Conservation (phyloP, 2,797 vertebrate species). For the Merluccius polli region DNA sequence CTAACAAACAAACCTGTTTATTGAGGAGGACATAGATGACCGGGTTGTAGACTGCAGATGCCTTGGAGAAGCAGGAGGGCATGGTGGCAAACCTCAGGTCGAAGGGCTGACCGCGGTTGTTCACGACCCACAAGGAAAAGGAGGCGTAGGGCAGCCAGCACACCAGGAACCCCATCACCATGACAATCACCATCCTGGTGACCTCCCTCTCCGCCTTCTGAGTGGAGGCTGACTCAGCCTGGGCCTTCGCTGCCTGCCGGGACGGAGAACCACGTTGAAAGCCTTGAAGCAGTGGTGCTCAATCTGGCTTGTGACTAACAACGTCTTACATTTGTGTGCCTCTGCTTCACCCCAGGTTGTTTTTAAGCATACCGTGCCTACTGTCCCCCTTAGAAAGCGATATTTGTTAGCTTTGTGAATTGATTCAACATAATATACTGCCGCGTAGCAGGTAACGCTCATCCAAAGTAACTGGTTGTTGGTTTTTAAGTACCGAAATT, state of each 20-base stretch:
- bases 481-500: background rate
- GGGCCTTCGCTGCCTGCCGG: slow-evolving; percentile 71
- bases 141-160: slow-evolving; percentile 70
- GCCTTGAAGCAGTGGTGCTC: background rate
- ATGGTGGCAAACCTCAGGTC: slow-evolving; percentile 69
- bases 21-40: slow-evolving; percentile 69
- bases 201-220: slow-evolving; percentile 79
- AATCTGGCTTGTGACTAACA: background rate
- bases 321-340: background rate
- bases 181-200: slow-evolving; percentile 75
- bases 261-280: background rate
- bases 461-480: too few species aligned
- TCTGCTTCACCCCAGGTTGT: too few species aligned
- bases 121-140: slow-evolving; percentile 69
- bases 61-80: slow-evolving; percentile 72
- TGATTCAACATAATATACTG: too few species aligned
- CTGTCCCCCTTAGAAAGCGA: too few species aligned
- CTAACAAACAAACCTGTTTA: slow-evolving; percentile 57
- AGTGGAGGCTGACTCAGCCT: slow-evolving; percentile 74
- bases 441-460: too few species aligned
- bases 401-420: too few species aligned
- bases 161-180: slow-evolving; percentile 75
- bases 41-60: slow-evolving; percentile 75
- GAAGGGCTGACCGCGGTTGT: slow-evolving; percentile 64
- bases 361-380: too few species aligned